phyloP scores from a whole-genome alignment of 2,113 vertebrate genomes.

The Malurus melanocephalus region DNA sequence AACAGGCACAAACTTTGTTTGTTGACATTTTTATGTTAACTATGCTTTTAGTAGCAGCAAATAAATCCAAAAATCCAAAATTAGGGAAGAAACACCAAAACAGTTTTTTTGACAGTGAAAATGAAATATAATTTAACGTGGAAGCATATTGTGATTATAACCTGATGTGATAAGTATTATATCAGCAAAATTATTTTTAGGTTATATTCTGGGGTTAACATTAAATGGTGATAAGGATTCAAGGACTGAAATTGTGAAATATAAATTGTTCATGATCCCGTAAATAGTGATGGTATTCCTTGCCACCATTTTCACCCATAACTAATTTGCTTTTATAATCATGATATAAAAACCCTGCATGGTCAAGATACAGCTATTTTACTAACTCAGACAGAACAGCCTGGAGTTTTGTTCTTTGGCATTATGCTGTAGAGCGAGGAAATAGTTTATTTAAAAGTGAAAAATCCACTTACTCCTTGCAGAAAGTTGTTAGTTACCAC shows the following conservation, averaged over 20 bases:
- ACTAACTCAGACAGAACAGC: neutral
- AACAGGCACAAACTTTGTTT: neutral
- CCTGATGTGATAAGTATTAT: neutral
- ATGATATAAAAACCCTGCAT: neutral
- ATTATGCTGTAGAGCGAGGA: neutral
- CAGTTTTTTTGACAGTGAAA: neutral
- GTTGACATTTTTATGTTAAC: neutral
- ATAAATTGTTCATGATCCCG: neutral
- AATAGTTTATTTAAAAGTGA: neutral
- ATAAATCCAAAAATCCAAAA: neutral
- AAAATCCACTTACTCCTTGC: neutral
- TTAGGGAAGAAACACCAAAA: neutral
- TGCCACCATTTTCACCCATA: rapidly evolving
- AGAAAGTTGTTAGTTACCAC: neutral
- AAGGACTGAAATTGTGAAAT: neutral
- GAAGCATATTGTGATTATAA: neutral
- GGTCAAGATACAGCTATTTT: neutral
- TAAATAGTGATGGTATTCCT: neutral
- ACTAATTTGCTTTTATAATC: neutral
- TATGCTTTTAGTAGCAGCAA: neutral
- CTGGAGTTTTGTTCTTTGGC: neutral
- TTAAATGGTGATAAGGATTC: neutral
- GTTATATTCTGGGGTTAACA: neutral
- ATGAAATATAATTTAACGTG: neutral
- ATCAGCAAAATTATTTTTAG: neutral